Percentiles rank a stretch among this genome's conserved stretches.
Conservation (phyloP, 1,140 invertebrate species). For the Drosophila yakuba region DNA sequence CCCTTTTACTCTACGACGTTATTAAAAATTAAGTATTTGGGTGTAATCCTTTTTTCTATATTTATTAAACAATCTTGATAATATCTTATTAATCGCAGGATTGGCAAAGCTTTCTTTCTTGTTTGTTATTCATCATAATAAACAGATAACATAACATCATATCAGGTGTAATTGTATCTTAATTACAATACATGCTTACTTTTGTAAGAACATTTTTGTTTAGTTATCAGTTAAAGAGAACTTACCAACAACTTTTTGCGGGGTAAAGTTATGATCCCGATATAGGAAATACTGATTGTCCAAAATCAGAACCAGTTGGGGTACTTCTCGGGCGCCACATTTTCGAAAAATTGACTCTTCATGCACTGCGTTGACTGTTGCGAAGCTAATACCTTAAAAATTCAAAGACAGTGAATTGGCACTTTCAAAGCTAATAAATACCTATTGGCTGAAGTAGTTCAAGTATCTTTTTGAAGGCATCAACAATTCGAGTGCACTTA, state of each 20-base stretch:
- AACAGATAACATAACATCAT: too few species aligned
- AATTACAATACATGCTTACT: too few species aligned
- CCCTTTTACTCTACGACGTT: too few species aligned
- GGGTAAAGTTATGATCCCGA: conserved; percentile 90
- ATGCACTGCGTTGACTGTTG: conserved; percentile 93
- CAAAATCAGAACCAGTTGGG: conserved; percentile 92
- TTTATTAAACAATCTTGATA: too few species aligned
- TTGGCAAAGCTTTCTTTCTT: too few species aligned
- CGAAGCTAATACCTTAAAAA: conserved; percentile 78
- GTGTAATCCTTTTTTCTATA: too few species aligned
- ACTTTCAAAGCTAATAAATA: conserved; percentile 31
- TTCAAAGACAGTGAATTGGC: not conserved
- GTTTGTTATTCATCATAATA: too few species aligned
- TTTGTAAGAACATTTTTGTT: too few species aligned
- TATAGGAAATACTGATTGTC: conserved; percentile 93
- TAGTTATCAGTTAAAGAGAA: not conserved
- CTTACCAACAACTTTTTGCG: conserved; percentile 90
- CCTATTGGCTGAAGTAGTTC: conserved; percentile 93
- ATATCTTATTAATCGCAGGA: too few species aligned
- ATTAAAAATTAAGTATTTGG: too few species aligned
- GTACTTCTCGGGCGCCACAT: conserved; percentile 91
- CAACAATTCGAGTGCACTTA: conserved; percentile 93
- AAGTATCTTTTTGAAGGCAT: conserved; percentile 92
- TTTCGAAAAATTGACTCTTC: conserved; percentile 91
- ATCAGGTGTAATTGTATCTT: too few species aligned